Percentiles rank a stretch among this genome's conserved stretches.
Conservation (phyloP, 1,140 invertebrate species). For the Lanistes nyassanus region DNA sequence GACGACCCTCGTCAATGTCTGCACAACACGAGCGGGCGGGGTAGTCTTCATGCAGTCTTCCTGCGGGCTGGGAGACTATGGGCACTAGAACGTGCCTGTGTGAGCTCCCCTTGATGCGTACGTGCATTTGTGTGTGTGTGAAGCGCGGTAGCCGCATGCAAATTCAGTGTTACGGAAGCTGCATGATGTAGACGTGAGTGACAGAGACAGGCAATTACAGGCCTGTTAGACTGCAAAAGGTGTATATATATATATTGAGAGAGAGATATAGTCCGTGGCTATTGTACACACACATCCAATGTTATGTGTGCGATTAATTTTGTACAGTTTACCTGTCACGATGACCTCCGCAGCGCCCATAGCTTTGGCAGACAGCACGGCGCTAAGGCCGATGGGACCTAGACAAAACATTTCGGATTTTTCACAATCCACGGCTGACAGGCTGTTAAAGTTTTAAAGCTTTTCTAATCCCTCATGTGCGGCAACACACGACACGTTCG, state of each 20-base stretch:
- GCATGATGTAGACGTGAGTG: no score
- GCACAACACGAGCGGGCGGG: slow-evolving; percentile 18
- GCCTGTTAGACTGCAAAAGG: no score
- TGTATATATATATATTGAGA: no score
- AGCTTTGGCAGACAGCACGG: slow-evolving; percentile 83
- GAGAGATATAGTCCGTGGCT: no score
- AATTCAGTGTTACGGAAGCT: no score
- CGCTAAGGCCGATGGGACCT: slow-evolving; percentile 90
- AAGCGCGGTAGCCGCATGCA: neutral
- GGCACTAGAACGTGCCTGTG: neutral
- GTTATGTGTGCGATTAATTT: no score
- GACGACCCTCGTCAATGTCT: slow-evolving; percentile 80
- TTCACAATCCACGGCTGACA: no score
- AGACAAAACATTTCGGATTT: neutral
- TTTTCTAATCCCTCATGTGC: no score
- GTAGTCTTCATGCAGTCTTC: neutral
- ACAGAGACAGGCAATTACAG: no score
- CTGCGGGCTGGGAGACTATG: neutral
- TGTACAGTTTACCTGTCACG: slow-evolving; percentile 77
- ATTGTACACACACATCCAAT: no score
- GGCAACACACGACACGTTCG: neutral
- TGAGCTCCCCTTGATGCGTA: neutral
- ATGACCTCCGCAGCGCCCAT: slow-evolving; percentile 86
- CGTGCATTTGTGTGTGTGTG: neutral
- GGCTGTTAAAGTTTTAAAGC: no score